A percentile compares a stretch with the other conserved stretches of the same genome.
These are phyloP conservation scores for Scrobipalpa atriplicella DNA, from an alignment of 2,888 invertebrate genomes.

Conservation along the genomic window DNA sequence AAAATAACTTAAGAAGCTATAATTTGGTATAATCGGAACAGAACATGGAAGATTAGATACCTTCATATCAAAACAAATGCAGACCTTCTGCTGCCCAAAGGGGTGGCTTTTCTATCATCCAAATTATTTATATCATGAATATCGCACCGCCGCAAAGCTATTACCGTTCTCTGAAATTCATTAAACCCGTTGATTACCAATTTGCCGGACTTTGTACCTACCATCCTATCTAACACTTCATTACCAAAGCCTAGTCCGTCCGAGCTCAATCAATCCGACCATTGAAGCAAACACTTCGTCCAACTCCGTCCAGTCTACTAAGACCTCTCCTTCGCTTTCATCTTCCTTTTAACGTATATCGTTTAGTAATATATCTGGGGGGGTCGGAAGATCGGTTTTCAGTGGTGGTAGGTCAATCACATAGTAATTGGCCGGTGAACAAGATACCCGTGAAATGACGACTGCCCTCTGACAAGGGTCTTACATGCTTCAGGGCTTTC, in stretches of 20 bases:
- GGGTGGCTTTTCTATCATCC: no score
- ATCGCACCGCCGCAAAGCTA: slow-evolving; percentile 4
- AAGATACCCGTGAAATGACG: slow-evolving; percentile 80
- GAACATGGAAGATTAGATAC: no score
- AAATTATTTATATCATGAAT: no score
- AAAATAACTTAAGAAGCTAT: no score
- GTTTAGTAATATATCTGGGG: slow-evolving; percentile 25
- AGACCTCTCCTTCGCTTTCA: slow-evolving; percentile 43
- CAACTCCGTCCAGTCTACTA: slow-evolving; percentile 46
- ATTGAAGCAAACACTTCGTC: slow-evolving; percentile 70
- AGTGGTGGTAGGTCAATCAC: slow-evolving; percentile 68
- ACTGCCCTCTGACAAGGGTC: slow-evolving; percentile 75
- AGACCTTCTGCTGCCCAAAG: no score
- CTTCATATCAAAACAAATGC: no score
- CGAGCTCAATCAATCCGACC: slow-evolving; percentile 69
- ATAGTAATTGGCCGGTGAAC: slow-evolving; percentile 73
- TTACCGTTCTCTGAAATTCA: neutral
- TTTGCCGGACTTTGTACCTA: slow-evolving; percentile 20
- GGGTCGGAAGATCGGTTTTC: slow-evolving; percentile 42
- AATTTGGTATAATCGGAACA: no score
- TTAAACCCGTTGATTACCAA: slow-evolving; percentile 22
- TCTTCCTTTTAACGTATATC: slow-evolving; percentile 10
- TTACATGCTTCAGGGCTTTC: slow-evolving; percentile 60
- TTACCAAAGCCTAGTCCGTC: slow-evolving; percentile 59
- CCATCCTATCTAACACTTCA: slow-evolving; percentile 50